Evolutionary conservation across 2,888 invertebrate species (phyloP).

Genomic region (Perizoma flavofasciatum): DNA sequence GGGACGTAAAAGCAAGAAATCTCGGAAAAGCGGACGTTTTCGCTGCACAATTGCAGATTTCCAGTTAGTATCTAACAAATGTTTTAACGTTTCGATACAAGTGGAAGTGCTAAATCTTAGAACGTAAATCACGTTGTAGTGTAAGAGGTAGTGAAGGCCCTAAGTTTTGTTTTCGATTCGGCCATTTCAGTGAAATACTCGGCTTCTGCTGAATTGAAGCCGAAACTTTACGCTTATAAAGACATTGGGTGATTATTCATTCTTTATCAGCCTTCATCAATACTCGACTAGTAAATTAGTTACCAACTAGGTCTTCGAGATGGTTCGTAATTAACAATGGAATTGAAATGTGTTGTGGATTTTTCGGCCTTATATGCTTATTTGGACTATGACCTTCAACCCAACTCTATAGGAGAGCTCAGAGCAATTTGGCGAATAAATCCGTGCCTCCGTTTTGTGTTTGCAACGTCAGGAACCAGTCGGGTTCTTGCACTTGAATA

Average conservation of each 20-base stretch:
- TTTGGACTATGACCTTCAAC: constrained; percentile 22
- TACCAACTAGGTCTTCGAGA: no score
- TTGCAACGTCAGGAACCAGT: constrained; percentile 53
- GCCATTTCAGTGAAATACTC: constrained; percentile 11
- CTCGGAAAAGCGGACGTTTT: constrained; percentile 44
- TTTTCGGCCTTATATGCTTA: no score
- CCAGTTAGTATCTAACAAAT: constrained; percentile 63
- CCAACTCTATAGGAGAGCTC: constrained; percentile 39
- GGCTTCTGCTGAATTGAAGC: constrained; percentile 2
- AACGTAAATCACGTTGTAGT: constrained; percentile 64
- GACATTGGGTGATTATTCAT: no score
- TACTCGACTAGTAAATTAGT: no score
- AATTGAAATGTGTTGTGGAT: no score
- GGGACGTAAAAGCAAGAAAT: constrained; percentile 50
- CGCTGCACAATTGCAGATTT: constrained; percentile 54
- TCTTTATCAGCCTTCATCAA: no score
- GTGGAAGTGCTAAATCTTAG: constrained; percentile 70
- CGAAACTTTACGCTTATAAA: not conserved
- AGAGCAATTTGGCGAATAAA: constrained; percentile 62
- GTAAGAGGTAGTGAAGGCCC: constrained; percentile 27
- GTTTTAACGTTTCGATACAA: constrained; percentile 72
- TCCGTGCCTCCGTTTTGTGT: constrained; percentile 57
- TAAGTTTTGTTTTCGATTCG: constrained; percentile 17
- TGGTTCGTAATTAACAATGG: no score
- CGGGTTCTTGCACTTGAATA: constrained; percentile 54